A percentile compares a stretch with the other conserved stretches of the same genome.
Evolutionary conservation across 2,888 invertebrate genomes (phyloP).

Genomic region (Drosophila prolongata): DNA sequence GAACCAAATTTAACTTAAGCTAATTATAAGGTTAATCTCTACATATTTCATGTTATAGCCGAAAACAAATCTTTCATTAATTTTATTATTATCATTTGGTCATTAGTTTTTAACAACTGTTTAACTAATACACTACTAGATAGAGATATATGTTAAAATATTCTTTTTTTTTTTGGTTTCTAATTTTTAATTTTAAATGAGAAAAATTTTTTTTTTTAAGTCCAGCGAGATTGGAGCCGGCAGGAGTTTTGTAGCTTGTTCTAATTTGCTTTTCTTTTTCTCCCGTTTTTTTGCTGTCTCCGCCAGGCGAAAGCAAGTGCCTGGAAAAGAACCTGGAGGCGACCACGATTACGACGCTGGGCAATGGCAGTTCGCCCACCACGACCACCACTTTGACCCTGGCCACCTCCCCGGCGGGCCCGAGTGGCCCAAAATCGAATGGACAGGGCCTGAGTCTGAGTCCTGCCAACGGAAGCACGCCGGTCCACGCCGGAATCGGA

Average conservation of each 20-base stretch:
- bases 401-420: constrained; percentile 58
- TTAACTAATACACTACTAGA: no score
- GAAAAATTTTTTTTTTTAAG: no score
- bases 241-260: constrained; percentile 5
- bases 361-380: constrained; percentile 73
- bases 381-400: constrained; percentile 64
- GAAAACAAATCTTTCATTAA: no score
- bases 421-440: constrained; percentile 35
- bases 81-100: no score
- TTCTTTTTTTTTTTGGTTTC: no score
- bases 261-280: constrained; percentile 8
- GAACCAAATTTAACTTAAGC: no score
- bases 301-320: constrained; percentile 82
- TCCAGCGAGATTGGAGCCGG: neutral
- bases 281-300: neutral
- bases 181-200: no score
- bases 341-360: constrained; percentile 63
- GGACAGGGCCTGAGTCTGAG: constrained; percentile 54
- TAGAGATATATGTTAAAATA: no score
- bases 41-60: no score
- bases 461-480: constrained; percentile 57
- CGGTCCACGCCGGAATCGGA: constrained; percentile 23
- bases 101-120: no score
- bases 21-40: no score
- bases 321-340: constrained; percentile 83